Evolutionary conservation across 2,113 vertebrate genomes (phyloP).

Genomic region (Sapajus apella): DNA sequence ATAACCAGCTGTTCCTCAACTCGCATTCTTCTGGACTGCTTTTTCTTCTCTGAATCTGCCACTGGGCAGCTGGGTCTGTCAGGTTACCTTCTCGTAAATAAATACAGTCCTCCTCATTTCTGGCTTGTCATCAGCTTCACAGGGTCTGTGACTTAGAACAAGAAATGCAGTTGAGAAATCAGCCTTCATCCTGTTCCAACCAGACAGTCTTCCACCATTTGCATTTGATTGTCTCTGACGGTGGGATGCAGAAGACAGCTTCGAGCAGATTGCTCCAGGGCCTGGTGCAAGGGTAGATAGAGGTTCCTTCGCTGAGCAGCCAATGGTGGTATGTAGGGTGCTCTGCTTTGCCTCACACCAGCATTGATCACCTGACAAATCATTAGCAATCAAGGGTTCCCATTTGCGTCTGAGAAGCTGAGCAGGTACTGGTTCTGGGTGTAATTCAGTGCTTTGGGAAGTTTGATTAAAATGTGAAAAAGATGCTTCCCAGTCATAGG

Average conservation of each 20-base stretch:
- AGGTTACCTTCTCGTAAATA: background rate
- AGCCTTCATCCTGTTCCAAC: background rate
- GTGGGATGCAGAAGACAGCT: background rate
- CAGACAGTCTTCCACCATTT: background rate
- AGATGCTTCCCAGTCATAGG: slow-evolving; percentile 27
- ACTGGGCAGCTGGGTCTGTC: background rate
- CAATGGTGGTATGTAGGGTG: fast-evolving
- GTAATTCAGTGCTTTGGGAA: slow-evolving; percentile 34
- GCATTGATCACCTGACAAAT: background rate
- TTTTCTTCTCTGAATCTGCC: background rate
- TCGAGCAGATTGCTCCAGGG: background rate
- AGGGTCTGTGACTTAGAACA: background rate
- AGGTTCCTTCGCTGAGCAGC: background rate
- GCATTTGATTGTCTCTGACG: background rate
- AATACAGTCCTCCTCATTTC: background rate
- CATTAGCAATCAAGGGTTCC: background rate
- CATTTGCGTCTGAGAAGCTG: background rate
- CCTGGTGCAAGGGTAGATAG: fast-evolving
- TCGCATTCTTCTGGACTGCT: background rate
- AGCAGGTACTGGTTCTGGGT: background rate
- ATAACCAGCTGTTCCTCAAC: background rate
- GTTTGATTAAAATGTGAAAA: slow-evolving; percentile 62
- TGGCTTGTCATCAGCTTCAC: background rate
- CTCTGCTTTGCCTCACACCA: background rate
- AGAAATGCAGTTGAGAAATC: background rate